phyloP scores from a whole-genome alignment of 2,797 vertebrate genomes.

The Epinephelus awoara region DNA sequence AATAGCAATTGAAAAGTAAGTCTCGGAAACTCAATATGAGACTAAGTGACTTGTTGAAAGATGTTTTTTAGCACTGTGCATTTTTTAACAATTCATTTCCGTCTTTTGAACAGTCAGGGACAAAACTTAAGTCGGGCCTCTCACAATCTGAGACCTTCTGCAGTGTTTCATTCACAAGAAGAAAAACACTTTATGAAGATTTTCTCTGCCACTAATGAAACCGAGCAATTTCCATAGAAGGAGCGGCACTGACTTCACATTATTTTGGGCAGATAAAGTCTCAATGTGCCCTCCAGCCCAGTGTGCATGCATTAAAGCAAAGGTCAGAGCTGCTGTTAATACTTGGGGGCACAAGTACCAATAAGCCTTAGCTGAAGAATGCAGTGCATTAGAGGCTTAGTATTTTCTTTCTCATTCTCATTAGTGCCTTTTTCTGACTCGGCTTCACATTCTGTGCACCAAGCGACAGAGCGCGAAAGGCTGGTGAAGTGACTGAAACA shows the following conservation, averaged over 20 bases:
- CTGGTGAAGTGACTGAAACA: conserved; percentile 7
- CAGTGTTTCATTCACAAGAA: conserved; percentile 14
- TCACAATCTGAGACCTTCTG: conserved; percentile 6
- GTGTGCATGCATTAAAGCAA: conserved; percentile 40
- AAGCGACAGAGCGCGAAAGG: conserved; percentile 20
- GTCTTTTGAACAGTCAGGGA: conserved; percentile 12
- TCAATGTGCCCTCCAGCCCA: conserved; percentile 18
- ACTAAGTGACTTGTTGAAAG: background rate
- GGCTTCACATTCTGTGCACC: background rate
- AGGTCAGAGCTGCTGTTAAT: conserved; percentile 56
- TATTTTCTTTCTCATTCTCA: conserved; percentile 33
- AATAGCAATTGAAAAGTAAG: background rate
- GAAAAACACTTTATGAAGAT: conserved; percentile 16
- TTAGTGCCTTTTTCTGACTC: conserved; percentile 31
- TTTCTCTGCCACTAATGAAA: conserved; percentile 22
- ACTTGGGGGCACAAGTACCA: conserved; percentile 22
- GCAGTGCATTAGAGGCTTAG: conserved; percentile 21
- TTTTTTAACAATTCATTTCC: conserved; percentile 39
- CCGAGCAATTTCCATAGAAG: conserved; percentile 26
- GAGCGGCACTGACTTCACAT: conserved; percentile 19
- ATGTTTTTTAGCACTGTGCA: background rate
- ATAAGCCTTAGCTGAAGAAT: conserved; percentile 31
- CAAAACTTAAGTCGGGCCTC: background rate
- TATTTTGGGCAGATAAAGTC: conserved; percentile 23
- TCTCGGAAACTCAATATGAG: background rate